Base-by-base conservation (phyloP, 2,113 vertebrate species). In the Glaucomys volans region DNA sequence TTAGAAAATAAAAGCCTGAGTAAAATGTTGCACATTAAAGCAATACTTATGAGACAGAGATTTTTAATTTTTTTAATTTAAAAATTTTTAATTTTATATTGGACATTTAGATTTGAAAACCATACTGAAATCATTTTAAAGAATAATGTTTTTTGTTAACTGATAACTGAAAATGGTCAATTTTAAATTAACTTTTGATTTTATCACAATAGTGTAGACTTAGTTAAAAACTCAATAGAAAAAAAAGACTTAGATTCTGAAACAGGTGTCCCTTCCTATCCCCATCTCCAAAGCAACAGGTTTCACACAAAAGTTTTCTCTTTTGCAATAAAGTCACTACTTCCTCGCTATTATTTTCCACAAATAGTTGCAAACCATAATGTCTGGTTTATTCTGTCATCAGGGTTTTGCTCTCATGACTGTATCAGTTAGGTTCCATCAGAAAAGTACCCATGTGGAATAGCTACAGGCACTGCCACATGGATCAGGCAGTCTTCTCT, bases 171-270 rank as follows among this genome's bases (percentile, higher is more conserved):
- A 88, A 90, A 85, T 86, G 4, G 69, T 87, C 50, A 57, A 18
- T 71, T 92, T 90, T 66, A 59, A 92, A 26, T 84, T 79, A 47
- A 35, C 42, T 84, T 85, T 83, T n/a, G 44, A 40, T 35, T 86
- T 84, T 72, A 32, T 89, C 22, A 54, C 4, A 37, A 52, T 20
- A 47, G 66, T 42, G 42, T n/a, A 57, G 9, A 26, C 40, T 83
- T 62, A 87, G 76, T 84, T 92, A 67, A 81, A 90, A 87, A 69
- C 17, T 80, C 5, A 92, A 74, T 22, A 72, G 77, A 59, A 72
- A 42, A 47, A 42, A 67, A 42, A 89, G 8, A 12, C 20, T 76
- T 85, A 87, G 47, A 42, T 57, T 44, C 22, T 44, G 71, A 66
- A 83, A 54, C 5, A 79, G 9, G 18, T 71, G 5, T 76, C 9